Conservation (phyloP, 2,888 invertebrate species). For the Himalopsyche japonica region DNA sequence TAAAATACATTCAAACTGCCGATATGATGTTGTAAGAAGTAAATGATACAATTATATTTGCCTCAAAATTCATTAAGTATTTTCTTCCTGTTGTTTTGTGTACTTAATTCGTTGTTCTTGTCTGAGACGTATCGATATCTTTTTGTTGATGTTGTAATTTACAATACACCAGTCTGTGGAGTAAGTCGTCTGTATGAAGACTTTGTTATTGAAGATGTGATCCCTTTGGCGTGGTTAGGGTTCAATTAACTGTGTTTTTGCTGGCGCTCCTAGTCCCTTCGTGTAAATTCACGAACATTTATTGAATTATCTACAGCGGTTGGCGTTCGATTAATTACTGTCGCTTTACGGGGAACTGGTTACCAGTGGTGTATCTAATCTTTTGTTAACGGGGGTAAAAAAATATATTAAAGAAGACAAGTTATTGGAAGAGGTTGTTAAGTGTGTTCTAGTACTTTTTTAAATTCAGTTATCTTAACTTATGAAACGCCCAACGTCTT, state of each 20-base stretch:
- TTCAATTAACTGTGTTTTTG: conserved; percentile 17
- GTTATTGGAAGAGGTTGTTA: no score
- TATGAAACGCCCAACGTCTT: no score
- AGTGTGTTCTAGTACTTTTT: no score
- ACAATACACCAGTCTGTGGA: background rate
- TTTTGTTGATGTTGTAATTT: background rate
- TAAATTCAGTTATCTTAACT: no score
- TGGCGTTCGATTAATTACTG: conserved; percentile 34
- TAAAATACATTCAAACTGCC: no score
- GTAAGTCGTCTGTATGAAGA: background rate
- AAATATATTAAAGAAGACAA: no score
- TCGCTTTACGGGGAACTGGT: background rate
- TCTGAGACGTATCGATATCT: background rate
- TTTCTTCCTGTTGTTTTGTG: background rate
- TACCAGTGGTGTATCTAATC: background rate
- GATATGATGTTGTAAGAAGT: no score
- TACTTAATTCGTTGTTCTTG: background rate
- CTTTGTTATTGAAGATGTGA: background rate
- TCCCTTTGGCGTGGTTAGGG: background rate
- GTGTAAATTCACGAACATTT: conserved; percentile 4
- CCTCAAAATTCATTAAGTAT: no score
- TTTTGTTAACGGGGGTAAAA: background rate
- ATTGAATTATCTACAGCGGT: conserved; percentile 31
- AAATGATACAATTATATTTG: no score
- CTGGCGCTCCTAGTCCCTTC: background rate